Conservation (phyloP, 1,140 invertebrate species). For the Tenebrio molitor region DNA sequence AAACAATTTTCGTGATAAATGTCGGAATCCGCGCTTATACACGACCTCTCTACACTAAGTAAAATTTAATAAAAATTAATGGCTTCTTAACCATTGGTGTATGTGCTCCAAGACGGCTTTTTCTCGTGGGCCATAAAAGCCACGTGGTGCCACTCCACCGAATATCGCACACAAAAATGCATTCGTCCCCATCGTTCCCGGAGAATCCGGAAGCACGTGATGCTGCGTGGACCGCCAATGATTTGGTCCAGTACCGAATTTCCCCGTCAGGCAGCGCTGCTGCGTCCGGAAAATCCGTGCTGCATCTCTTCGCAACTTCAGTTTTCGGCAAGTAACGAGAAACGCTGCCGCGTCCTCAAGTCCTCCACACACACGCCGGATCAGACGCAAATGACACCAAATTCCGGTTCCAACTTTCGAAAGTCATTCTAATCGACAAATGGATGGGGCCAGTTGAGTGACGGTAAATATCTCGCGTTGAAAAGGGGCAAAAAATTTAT, state of each 20-base stretch:
- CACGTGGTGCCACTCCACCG: constrained; percentile 20
- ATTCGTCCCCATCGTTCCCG: background rate
- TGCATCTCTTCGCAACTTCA: constrained; percentile 33
- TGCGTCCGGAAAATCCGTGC: constrained; percentile 38
- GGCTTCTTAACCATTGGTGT: background rate
- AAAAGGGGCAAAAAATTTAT: background rate
- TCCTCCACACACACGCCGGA: constrained; percentile 24
- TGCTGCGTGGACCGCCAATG: constrained; percentile 42
- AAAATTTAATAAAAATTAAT: constrained; percentile 12
- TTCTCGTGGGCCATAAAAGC: constrained; percentile 8
- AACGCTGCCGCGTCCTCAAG: constrained; percentile 20
- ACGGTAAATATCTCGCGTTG: background rate
- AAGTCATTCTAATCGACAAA: background rate
- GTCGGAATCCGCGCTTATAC: too few relatives aligned
- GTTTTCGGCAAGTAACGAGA: constrained; percentile 42
- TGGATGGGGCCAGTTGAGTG: constrained; percentile 6
- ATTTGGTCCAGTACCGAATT: constrained; percentile 35
- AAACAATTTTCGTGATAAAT: too few relatives aligned
- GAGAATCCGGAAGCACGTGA: constrained; percentile 29
- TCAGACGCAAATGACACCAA: constrained; percentile 5
- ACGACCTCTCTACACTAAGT: background rate
- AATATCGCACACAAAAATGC: constrained; percentile 27
- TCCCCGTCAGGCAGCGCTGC: constrained; percentile 35
- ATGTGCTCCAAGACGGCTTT: background rate
- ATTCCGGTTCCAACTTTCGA: background rate